Base-by-base conservation (phyloP, 2,888 invertebrate genomes). In the Chromoteleia sp. region DNA sequence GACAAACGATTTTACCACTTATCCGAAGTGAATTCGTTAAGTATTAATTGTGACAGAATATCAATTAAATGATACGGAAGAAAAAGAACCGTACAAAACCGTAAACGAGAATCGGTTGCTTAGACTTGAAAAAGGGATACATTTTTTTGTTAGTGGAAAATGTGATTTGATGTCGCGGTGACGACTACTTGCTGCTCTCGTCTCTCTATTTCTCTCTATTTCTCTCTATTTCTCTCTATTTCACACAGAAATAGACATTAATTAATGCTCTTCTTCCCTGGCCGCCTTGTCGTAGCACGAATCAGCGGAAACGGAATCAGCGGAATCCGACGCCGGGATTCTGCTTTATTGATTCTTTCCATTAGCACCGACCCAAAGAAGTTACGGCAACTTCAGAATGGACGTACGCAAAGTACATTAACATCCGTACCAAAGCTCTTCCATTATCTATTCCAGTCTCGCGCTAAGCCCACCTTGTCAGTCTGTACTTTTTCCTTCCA, bases 301-400 rank as follows among this genome's bases (percentile, higher is more conserved):
- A 75, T 75, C 75, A 68, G 54, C 45, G 73, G 78, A 63, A 70
- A 70, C 73, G 61, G 75, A 63, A 58, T 63, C 59, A 74, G 76
- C 45, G 77, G 73, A 76, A 84, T 75, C 59, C 71, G 39, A 78
- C 63, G 65, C 78, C 82, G 67, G 78, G 78, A 75, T 71, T 82
- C 78, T 65, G 78, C 82, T 78, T 82, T 82, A 82, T 82, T 82
- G 82, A 82, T 82, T 82, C 70, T 82, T 82, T 82, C 78, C 82
- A 82, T 82, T 75, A 78, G 75, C 70, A 78, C 78, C 75, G 50
- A 39, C 61, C 61, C 33, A 21, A 82, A 74, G 74, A 78, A 74
- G 56, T 77, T 74, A 82, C 74, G 73, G 54, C 48, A 59, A 81
- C 67, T 76, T 65, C 59, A 29, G 15, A 73, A 73, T 59, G 71